phyloP scores from a whole-genome alignment of 2,113 vertebrate genomes.

The Chlamydotis undulata region DNA sequence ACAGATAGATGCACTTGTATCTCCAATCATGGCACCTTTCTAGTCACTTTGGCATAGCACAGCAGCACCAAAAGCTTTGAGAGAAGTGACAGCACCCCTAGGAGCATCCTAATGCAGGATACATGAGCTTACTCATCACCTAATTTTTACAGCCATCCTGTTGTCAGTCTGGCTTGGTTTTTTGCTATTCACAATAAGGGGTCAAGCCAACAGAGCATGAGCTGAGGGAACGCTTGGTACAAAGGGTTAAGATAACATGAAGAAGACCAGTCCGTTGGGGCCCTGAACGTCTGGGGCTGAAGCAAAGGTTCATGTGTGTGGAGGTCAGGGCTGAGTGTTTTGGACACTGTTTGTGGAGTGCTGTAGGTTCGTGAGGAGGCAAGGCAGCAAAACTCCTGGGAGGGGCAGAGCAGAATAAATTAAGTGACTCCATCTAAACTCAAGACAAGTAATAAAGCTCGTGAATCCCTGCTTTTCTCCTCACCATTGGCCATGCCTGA shows the following conservation, averaged over 20 bases:
- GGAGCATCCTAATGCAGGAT: background rate
- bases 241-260: background rate
- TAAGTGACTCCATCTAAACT: background rate
- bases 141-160: background rate
- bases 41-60: background rate
- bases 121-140: background rate
- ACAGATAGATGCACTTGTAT: background rate
- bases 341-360: background rate
- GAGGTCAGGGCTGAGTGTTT: background rate
- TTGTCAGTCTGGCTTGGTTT: background rate
- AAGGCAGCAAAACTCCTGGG: background rate
- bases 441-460: background rate
- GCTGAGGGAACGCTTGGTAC: background rate
- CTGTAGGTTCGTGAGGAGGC: background rate
- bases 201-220: background rate
- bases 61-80: background rate
- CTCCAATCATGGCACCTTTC: background rate
- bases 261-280: background rate
- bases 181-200: background rate
- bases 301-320: background rate
- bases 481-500: background rate
- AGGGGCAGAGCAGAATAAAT: background rate
- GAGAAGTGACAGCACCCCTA: background rate
- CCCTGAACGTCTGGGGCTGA: background rate
- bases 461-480: background rate